Evolutionary conservation across 2,113 vertebrate genomes (phyloP), one percentile per base, ranked within the genome.

Genomic region (Pyrgilauda ruficollis): DNA sequence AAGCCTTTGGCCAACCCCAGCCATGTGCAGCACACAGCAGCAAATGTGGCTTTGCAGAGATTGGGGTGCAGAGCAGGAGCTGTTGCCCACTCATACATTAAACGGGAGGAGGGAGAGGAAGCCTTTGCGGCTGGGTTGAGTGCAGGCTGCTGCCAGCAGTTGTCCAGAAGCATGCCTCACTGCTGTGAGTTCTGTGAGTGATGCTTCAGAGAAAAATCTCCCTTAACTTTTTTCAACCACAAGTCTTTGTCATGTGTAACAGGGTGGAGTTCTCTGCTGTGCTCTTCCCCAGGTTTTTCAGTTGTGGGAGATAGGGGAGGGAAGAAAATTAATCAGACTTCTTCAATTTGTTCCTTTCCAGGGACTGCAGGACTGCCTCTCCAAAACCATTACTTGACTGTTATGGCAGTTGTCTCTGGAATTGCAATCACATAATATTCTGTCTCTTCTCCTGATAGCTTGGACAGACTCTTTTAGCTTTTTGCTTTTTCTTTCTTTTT

Each of bases 11-110:
- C 30, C 46, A 52, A 2, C 33, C 26, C 30, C 30, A 33, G 41
- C n/a, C 47, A 21, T 1, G 9, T 4, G 17, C 50, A 64, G n/a
- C 27, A 28, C 22, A 0, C 11, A 39, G 80, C 50, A 61, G 58
- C 44, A 44, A 13, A 33, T 0, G 3, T 39, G 21, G 31, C 6
- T 1, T 12, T 46, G 49, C 62, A 47, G 66, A 59, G 11, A 19
- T 23, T 33, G n/a, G 43, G 19, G 19, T 27, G 39, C 46, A 31
- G 61, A 37, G 43, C 50, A 26, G 61, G 46, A 62, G 0, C 24
- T 19, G 41, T 10, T 84, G 31, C 17, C n/a, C 1, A 0, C 20
- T 75, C 22, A 0, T 5, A 1, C 19, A 2, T 46, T 49, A 7
- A 33, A 37, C 67, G 30, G 15, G 13, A 73, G 41, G 31, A 78